A percentile compares a stretch with the other conserved stretches of the same genome.
phyloP scores from a whole-genome alignment of 2,113 vertebrate species.

The Pseudorasbora parva region DNA sequence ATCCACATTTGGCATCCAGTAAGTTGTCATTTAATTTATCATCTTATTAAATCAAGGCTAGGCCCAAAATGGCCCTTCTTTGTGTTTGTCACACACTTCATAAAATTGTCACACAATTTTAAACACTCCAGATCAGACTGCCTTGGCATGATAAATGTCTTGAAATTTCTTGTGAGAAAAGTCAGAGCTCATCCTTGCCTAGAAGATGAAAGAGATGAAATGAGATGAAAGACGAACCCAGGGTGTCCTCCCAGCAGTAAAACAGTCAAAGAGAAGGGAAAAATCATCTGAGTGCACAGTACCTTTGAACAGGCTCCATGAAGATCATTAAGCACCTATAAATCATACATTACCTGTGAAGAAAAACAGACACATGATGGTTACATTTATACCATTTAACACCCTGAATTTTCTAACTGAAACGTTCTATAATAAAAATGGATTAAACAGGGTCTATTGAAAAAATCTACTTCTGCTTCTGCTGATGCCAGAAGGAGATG shows the following conservation, averaged over 20 bases:
- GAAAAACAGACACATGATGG: conserved; percentile 18
- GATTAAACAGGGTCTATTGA: background rate
- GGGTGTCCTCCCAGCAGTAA: background rate
- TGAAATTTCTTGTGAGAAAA: background rate
- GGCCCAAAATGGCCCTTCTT: background rate
- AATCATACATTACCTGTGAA: conserved; percentile 54
- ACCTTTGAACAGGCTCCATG: background rate
- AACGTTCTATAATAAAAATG: background rate
- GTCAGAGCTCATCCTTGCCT: conserved; percentile 3
- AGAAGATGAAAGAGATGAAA: conserved; percentile 11
- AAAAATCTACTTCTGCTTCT: no score
- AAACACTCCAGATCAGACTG: background rate
- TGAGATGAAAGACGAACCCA: conserved; percentile 19
- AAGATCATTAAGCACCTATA: conserved; percentile 33
- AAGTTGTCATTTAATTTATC: conserved; percentile 8
- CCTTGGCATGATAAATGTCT: conserved; percentile 15
- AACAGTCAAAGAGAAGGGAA: background rate
- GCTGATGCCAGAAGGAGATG: no score
- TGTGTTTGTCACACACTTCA: background rate
- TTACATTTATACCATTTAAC: background rate
- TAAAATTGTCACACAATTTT: background rate
- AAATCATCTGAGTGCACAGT: background rate
- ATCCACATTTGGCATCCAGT: background rate
- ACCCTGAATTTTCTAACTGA: background rate
- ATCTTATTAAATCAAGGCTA: background rate